Base-by-base conservation (phyloP, 2,797 vertebrate genomes). In the Tamandua tetradactyla region DNA sequence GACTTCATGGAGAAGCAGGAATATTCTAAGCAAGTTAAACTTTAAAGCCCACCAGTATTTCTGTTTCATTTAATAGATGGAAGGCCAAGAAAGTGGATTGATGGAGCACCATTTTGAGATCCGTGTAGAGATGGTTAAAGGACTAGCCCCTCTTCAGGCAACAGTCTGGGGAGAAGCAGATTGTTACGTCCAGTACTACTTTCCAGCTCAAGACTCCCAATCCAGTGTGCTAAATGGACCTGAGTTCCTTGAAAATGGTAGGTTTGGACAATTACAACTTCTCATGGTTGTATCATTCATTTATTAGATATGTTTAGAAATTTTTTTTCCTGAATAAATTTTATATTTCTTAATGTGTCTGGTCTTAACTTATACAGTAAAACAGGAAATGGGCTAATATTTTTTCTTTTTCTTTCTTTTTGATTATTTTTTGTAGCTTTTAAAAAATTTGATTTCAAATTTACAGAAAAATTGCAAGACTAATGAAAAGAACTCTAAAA, bases 131-230 rank as follows among this genome's bases (percentile, higher is more conserved):
- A 98, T 98, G 14, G 96, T 99, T 71, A 99, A 98, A 82, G 99
- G 99, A 25, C 98, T 99, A 82, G 96, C 97, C 1, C 99, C 99
- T 25, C 98, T 99, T 64, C 99, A 99, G 97, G 98, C 99, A 86
- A 99, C 99, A 0, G 99, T 99, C 52, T 99, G 99, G 99, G 99
- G 99, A 72, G 99, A 99, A 96, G 99, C 99, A 0, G 99, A 99
- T 98, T 99, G 99, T 97, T 99, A 99, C 13, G 35, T 99, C 32
- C 99, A 99, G 96, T 99, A 99, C 98, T 97, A 96, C 42, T 99
- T 99, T 96, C 99, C 99, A 4, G 98, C 97, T 86, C 99, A 99
- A 91, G 98, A 98, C 30, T 55, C 95, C 0, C 97, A 96, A 25
- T 27, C 93, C 25, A 93, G 32, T 64, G 37, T 95, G 0, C 66